phyloP scores from a whole-genome alignment of 1,140 invertebrate species.

The Stegodyphus mimosarum region DNA sequence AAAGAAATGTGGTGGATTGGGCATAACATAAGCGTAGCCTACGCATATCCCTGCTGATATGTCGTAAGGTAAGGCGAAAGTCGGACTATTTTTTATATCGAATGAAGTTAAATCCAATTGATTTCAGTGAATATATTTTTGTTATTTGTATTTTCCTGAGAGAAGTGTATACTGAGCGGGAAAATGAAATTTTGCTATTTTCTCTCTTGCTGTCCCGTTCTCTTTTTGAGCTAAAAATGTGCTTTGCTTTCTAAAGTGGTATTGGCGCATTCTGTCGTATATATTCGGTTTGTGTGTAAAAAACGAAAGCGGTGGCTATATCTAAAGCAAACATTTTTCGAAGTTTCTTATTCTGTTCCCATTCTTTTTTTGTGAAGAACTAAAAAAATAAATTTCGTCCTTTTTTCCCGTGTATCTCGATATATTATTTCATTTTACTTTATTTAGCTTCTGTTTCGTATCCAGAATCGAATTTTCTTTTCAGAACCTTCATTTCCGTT shows the following conservation, averaged over 20 bases:
- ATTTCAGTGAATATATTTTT: slow-evolving; percentile 57
- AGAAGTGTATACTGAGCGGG: neutral
- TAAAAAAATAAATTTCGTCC: neutral
- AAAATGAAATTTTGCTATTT: slow-evolving; percentile 51
- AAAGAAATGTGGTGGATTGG: too few relatives aligned
- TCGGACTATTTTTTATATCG: neutral
- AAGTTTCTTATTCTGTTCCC: slow-evolving; percentile 11
- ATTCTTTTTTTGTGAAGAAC: neutral
- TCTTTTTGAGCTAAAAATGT: slow-evolving; percentile 31
- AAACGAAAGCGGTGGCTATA: neutral
- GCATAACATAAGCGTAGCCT: too few relatives aligned
- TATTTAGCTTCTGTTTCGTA: neutral
- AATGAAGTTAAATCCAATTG: slow-evolving; percentile 55
- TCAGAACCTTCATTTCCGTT: neutral
- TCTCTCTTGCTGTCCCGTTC: neutral
- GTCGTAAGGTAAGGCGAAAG: neutral
- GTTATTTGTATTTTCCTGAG: slow-evolving; percentile 52
- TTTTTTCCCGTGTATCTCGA: neutral
- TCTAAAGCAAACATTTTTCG: slow-evolving; percentile 49
- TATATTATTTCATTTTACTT: slow-evolving; percentile 9
- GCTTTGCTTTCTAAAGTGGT: slow-evolving; percentile 57
- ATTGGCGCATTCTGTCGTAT: slow-evolving; percentile 35
- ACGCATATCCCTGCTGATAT: neutral
- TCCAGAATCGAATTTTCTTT: neutral
- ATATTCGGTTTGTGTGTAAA: slow-evolving; percentile 28